These are phyloP conservation scores for Drosophila nigricruria DNA, from an alignment of 2,888 invertebrate species.

Conservation along the genomic window DNA sequence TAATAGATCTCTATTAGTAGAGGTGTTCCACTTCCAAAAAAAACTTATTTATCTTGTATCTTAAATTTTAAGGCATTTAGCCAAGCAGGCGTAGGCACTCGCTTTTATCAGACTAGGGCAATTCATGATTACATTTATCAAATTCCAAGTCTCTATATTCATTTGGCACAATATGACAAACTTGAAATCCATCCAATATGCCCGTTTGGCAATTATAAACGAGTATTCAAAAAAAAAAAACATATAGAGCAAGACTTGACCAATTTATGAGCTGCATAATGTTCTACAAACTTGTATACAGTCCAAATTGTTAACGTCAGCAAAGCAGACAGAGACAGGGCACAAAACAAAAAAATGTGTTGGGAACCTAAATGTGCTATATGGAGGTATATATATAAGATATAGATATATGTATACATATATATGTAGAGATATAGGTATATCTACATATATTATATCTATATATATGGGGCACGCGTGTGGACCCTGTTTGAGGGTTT, in stretches of 20 bases:
- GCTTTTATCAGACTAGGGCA: too few relatives aligned
- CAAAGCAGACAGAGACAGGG: slow-evolving; percentile 48
- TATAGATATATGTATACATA: not conserved
- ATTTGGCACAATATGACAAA: too few relatives aligned
- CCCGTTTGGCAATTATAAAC: not conserved
- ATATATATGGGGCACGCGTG: slow-evolving; percentile 32
- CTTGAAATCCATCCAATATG: not conserved
- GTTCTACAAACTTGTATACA: slow-evolving; percentile 28
- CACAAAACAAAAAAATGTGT: slow-evolving; percentile 23
- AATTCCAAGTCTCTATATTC: too few relatives aligned
- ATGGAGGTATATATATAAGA: not conserved
- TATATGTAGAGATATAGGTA: not conserved
- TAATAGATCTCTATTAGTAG: not conserved
- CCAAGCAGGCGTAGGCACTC: too few relatives aligned
- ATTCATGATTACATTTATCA: too few relatives aligned
- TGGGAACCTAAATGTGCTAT: slow-evolving; percentile 33
- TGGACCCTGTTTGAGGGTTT: slow-evolving; percentile 4
- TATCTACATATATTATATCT: not conserved
- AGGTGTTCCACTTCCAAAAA: not conserved
- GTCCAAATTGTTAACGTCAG: slow-evolving; percentile 49
- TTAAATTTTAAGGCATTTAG: too few relatives aligned
- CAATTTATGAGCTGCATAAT: slow-evolving; percentile 20
- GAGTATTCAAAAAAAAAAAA: not conserved
- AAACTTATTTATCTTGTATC: too few relatives aligned
- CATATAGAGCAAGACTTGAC: slow-evolving; percentile 19